Evolutionary conservation across 2,113 vertebrate genomes (phyloP), one percentile per base, ranked within the genome.

Genomic region (Probosciger aterrimus): DNA sequence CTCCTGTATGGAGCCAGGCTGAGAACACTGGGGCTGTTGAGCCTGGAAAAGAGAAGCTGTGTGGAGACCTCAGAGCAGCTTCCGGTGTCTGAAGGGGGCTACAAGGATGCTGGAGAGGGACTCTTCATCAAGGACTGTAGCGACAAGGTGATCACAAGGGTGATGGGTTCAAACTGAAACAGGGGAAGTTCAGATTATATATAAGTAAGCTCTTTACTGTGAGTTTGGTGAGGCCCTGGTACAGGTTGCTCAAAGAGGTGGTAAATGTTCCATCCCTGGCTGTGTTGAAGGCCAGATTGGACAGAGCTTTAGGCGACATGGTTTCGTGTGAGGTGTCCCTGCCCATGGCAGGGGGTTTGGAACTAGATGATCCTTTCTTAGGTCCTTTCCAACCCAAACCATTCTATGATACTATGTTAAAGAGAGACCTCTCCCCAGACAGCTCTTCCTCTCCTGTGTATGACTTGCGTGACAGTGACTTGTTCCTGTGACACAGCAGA

Each of bases 1-100:
- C 33, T 59, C 20, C 33, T 0, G 20, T 23, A n/a, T 59, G 57
- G 13, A n/a, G 9, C 0, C 6, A n/a, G 33, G 33, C 57, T n/a
- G 33, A 59, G 33, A 10, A 14, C 6, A 5, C 4, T 59, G 57
- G 57, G 20, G 20, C 33, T 59, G 20, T n/a, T n/a, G 6, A 59
- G 33, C 57, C 20, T 59, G 57, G 33, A n/a, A 33, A 59, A 59
- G 14, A n/a, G 57, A 59, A n/a, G 20, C 57, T 59, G 57, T 0
- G 2, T 23, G 57, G 57, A 59, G 33, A n/a, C 33, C 33, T 59
- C 33, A n/a, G 33, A 59, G 55, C 9, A 59, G 33, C 8, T n/a
- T 59, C 33, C 33, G 15, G 55, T 23, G 20, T 59, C 13, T 57
- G 33, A 14, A 57, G 8, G 55, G 33, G 33, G 33, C 55, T 57